These are phyloP conservation scores for Pammene fasciana DNA, from an alignment of 2,888 invertebrate genomes.

Conservation along the genomic window DNA sequence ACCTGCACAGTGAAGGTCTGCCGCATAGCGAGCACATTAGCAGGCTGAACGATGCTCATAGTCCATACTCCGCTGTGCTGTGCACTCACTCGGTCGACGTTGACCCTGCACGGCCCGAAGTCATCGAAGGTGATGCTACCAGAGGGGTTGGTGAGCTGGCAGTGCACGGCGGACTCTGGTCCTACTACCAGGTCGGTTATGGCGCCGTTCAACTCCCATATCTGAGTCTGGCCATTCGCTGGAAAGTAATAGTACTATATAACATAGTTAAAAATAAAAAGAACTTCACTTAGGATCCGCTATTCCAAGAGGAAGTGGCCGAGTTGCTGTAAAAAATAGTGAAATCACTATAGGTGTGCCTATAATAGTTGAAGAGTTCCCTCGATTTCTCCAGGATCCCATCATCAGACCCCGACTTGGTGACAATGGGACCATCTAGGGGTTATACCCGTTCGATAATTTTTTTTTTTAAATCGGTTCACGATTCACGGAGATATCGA, in stretches of 20 bases:
- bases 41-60: constrained; percentile 55
- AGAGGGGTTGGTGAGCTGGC: constrained; percentile 56
- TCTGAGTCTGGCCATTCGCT: constrained; percentile 28
- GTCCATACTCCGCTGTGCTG: constrained; percentile 65
- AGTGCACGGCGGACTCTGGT: constrained; percentile 64
- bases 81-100: constrained; percentile 53
- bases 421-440: too few relatives aligned
- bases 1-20: constrained; percentile 54
- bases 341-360: too few relatives aligned
- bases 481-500: too few relatives aligned
- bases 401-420: too few relatives aligned
- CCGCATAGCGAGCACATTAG: constrained; percentile 55
- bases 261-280: too few relatives aligned
- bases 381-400: too few relatives aligned
- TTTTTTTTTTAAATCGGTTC: too few relatives aligned
- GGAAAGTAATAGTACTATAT: not conserved
- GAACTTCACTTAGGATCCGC: too few relatives aligned
- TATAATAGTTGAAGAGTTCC: too few relatives aligned
- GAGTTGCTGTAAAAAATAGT: too few relatives aligned
- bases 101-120: constrained; percentile 65
- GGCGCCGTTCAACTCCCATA: constrained; percentile 52
- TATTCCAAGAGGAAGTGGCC: too few relatives aligned
- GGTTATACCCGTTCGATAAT: too few relatives aligned
- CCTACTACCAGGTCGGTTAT: constrained; percentile 55
- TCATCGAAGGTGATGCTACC: constrained; percentile 56